These are phyloP conservation scores for Nasonia vitripennis DNA, from an alignment of 1,140 invertebrate genomes.

Conservation along the genomic window DNA sequence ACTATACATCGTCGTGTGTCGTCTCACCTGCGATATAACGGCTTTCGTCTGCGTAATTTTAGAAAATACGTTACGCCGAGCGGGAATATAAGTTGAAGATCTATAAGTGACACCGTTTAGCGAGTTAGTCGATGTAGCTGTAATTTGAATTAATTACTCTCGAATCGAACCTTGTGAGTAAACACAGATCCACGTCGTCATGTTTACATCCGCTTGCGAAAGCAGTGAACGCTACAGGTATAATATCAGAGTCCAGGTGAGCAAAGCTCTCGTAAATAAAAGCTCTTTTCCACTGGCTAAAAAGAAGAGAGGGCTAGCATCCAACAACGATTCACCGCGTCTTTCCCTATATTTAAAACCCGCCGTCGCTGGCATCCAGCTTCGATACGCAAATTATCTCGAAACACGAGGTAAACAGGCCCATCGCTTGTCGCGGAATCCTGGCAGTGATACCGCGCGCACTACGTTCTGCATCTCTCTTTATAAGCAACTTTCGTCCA, in stretches of 20 bases:
- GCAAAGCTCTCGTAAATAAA: not conserved
- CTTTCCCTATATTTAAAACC: not conserved
- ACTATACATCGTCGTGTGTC: too few species aligned
- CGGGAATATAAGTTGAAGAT: too few species aligned
- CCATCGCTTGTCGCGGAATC: not conserved
- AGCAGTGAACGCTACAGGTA: too few species aligned
- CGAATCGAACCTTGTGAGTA: not conserved
- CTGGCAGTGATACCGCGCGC: not conserved
- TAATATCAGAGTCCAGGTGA: not conserved
- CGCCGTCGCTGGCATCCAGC: not conserved
- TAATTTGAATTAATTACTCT: too few species aligned
- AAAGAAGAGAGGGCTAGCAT: not conserved
- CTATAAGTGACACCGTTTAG: too few species aligned
- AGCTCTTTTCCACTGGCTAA: not conserved
- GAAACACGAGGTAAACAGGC: not conserved
- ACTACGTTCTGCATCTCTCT: not conserved
- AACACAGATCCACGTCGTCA: not conserved
- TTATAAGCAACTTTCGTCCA: not conserved
- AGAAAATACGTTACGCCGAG: too few species aligned
- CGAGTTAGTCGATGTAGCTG: too few species aligned
- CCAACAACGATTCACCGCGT: too few species aligned
- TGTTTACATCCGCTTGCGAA: not conserved
- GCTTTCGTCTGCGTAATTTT: too few species aligned
- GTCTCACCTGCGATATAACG: too few species aligned
- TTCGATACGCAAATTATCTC: not conserved